Evolutionary conservation across 2,113 vertebrate genomes (phyloP), one percentile per base, ranked within the genome.

Genomic region (Daubentonia madagascariensis): DNA sequence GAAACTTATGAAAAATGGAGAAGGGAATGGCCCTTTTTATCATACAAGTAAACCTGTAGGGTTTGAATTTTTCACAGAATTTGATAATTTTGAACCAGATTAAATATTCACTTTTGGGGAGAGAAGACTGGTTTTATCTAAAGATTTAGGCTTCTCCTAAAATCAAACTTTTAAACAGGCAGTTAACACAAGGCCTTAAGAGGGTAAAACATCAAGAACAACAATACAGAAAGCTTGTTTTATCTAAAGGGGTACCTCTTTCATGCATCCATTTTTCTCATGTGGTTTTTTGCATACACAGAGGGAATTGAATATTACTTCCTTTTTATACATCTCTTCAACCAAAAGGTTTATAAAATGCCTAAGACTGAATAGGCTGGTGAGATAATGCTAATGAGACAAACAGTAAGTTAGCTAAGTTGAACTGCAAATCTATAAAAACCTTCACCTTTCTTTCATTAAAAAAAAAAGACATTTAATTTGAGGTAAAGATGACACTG

Each of bases 201-300:
- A 87, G 20, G 28, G 5, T 13, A 75, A 87, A 93, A 85, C 9
- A n/a, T 40, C 7, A 93, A 48, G 14, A 80, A 57, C 45, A 63
- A 78, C 18, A 94, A 86, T 61, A 92, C 3, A 75, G 43, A 93
- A 94, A 96, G 37, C 37, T 89, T 76, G 20, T 95, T 95, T 94
- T 87, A 84, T 43, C 78, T 88, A n/a, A 89, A 80, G 8, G 6
- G 6, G 10, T n/a, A 45, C 43, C 28, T 45, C 32, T 67, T 85
- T 35, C 48, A 94, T 48, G 88, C 70, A 85, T 78, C n/a, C 37
- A 32, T 63, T 81, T 85, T 76, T 79, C 52, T 73, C 52, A 54
- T 37, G 12, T 32, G 43, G 40, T 45, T 73, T 73, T 68, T 37
- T 48, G 57, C 75, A 79, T 84, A 76, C 8, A 87, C 14, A 83